phyloP scores from a whole-genome alignment of 2,888 invertebrate genomes.

The Eristalinus sepulchralis region DNA sequence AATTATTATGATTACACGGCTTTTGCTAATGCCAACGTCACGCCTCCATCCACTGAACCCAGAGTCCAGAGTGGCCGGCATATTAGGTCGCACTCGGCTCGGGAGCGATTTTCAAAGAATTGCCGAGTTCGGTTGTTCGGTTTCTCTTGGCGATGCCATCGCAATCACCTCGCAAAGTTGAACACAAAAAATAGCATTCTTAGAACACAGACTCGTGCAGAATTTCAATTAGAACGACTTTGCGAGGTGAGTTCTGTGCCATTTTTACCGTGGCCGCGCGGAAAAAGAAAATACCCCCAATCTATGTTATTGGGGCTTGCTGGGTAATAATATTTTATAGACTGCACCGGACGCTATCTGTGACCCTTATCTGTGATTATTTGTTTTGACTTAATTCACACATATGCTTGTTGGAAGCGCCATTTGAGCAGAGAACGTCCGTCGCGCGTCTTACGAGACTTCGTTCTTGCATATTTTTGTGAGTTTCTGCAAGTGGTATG shows the following conservation, averaged over 20 bases:
- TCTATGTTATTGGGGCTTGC: conserved; percentile 53
- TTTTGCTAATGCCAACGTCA: conserved; percentile 55
- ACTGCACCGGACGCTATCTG: conserved; percentile 36
- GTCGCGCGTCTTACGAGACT: neutral
- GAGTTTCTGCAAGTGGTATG: neutral
- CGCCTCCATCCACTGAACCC: conserved; percentile 29
- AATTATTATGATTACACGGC: conserved; percentile 66
- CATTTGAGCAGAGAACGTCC: neutral
- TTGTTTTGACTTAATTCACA: conserved; percentile 33
- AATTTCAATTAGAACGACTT: conserved; percentile 74
- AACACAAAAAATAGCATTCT: conserved; percentile 50
- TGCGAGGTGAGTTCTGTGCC: conserved; percentile 67
- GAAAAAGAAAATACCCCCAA: conserved; percentile 23
- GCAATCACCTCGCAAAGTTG: conserved; percentile 33
- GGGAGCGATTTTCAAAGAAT: conserved; percentile 4
- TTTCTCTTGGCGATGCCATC: conserved; percentile 57
- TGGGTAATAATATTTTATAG: conserved; percentile 38
- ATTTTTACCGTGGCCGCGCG: conserved; percentile 37
- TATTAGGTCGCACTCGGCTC: neutral
- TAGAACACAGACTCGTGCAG: conserved; percentile 73
- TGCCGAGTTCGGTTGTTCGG: neutral
- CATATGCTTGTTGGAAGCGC: neutral
- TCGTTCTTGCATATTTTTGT: neutral
- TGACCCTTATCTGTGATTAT: conserved; percentile 60
- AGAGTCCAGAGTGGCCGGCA: neutral